These are phyloP conservation scores for Xenotilapia leptura DNA, from an alignment of 2,113 vertebrate genomes.

Conservation along the genomic window DNA sequence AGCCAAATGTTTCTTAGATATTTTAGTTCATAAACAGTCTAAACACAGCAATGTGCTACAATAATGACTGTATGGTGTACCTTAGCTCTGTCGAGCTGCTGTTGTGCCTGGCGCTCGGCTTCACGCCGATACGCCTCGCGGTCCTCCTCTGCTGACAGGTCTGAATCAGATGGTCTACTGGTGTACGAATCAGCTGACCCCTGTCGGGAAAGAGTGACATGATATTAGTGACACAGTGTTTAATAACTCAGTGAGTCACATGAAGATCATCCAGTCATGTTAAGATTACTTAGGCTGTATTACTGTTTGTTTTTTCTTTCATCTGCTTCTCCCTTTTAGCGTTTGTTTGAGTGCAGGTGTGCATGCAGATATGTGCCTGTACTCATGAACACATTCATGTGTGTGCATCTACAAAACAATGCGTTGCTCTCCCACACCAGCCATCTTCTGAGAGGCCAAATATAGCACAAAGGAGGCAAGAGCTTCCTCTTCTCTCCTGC, in stretches of 20 bases:
- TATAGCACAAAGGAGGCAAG: constrained; percentile 66
- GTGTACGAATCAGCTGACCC: constrained; percentile 96
- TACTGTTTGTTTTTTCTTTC: not conserved
- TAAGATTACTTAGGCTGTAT: not conserved
- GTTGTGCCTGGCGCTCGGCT: constrained; percentile 93
- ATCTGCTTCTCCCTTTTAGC: not conserved
- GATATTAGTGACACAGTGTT: not conserved
- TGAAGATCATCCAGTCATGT: not conserved
- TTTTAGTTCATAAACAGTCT: not conserved
- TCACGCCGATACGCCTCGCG: constrained; percentile 91
- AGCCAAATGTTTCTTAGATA: not conserved
- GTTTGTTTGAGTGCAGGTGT: constrained; percentile 31
- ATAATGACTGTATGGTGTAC: constrained; percentile 45
- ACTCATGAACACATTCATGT: constrained; percentile 20
- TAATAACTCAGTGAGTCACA: not conserved
- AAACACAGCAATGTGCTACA: not conserved
- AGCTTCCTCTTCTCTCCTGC: constrained; percentile 60
- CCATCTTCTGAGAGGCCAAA: constrained; percentile 65
- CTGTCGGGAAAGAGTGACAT: constrained; percentile 53
- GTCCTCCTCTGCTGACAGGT: constrained; percentile 97
- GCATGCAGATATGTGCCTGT: constrained; percentile 16
- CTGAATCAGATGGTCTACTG: constrained; percentile 95
- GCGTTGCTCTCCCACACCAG: constrained; percentile 56
- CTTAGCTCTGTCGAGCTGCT: constrained; percentile 95
- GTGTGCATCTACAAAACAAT: constrained; percentile 36